Base-by-base conservation (phyloP, 1,140 invertebrate genomes). In the Sipha flava region DNA sequence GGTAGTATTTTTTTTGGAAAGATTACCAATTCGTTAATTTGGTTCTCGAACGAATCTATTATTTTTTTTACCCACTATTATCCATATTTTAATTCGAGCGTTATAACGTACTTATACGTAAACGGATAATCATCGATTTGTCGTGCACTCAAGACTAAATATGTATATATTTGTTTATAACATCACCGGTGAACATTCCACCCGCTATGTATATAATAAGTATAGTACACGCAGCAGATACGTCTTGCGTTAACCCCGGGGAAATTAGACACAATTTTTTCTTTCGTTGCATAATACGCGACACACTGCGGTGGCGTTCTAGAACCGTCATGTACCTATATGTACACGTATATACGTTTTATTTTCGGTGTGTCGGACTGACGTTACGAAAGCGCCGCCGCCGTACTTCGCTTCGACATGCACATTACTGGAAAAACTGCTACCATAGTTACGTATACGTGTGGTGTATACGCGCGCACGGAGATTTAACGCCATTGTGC, bases 401-500 rank as follows among this genome's bases (percentile, higher is more conserved):
- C 23, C 49, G 26, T 21, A 57, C 12, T 14, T n/a, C 49, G 12
- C 40, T 57, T 57, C 72, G 72, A 57, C 34, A 75, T 57, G 72
- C 49, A 57, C 72, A 40, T 75, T 57, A 75, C 31, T 40, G 72
- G 72, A 57, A 75, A 75, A 75, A 75, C 72, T 75, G 49, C 18
- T 34, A 52, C 18, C 40, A 23, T 34, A 52, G 47, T 73, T 52
- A 52, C 70, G 47, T 29, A 29, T 29, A 29, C 29, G 29, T 31
- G 29, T 31, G 54, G 3, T 29, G 18, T 31, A 59, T 6, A 3
- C 45, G 45, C 40, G 37, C 49, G 23, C 72, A 16, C 52, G 49
- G 47, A 75, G 72, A 54, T 75, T 75, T 75, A 75, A 75, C 72
- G 49, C 72, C 72, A 75, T 75, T 75, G 72, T 75, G 72, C 72